Evolutionary conservation across 2,888 invertebrate species (phyloP), one percentile per base, ranked within the genome.

Genomic region (Mesorhabditis belari): DNA sequence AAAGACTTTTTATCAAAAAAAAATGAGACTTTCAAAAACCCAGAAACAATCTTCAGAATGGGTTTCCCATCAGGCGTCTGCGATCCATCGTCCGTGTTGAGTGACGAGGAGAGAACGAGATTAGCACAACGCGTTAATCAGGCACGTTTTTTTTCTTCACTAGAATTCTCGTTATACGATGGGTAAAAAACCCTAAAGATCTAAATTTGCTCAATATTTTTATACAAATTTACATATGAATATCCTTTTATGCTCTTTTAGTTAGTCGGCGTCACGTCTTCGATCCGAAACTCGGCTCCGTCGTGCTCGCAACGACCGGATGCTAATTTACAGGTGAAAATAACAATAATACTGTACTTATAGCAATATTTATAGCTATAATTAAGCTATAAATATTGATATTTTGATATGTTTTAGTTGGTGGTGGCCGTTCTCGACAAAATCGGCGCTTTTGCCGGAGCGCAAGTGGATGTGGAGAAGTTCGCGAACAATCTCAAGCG

Each of bases 51-150:
- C 6, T 21, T 21, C 6, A 21, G n/a, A 51, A 51, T 21, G 51
- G 21, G 17, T 5, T n/a, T n/a, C 9, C 6, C 9, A 19, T 51
- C 21, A 5, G 9, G 9, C 12, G 70, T 79, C 5, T 79, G 79
- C 63, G 79, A 79, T 63, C 79, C 79, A 17, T 68, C 74, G n/a
- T 77, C 77, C 19, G 74, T 79, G 55, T 64, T 79, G 9, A 67
- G 69, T 0, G 72, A 79, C 51, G 77, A 77, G 44, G 77, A 79
- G 55, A 61, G 79, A 19, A 65, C 66, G 19, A 60, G 64, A 44
- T 65, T 79, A 26, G 72, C 73, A 51, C 76, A 78, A 52, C 65
- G 75, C 52, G 73, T 77, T 27, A 66, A 66, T 23, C 70, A 71
- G 63, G 74, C 73, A 17, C 17, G 44, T n/a, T 26, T 50, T 24